These are phyloP conservation scores for Rousettus leschenaultii DNA, from an alignment of 2,113 vertebrate genomes.

Conservation along the genomic window DNA sequence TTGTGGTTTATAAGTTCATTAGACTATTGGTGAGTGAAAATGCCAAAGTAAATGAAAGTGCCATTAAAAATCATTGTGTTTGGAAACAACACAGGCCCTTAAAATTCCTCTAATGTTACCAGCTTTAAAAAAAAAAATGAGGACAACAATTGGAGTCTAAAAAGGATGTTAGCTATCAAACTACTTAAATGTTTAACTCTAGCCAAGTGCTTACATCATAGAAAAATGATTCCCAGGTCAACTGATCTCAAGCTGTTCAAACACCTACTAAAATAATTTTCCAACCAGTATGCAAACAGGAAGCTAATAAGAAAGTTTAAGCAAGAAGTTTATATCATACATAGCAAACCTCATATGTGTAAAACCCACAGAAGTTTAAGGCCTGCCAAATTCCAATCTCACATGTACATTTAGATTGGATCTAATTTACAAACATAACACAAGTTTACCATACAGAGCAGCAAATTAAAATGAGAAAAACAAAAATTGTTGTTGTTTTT, in stretches of 20 bases:
- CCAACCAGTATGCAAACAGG: slow-evolving; percentile 78
- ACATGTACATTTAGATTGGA: slow-evolving; percentile 67
- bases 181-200: slow-evolving; percentile 46
- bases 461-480: slow-evolving; percentile 35
- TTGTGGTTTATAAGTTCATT: neutral
- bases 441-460: neutral
- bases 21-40: neutral
- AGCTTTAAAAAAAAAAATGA: neutral
- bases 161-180: slow-evolving; percentile 42
- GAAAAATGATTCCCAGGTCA: slow-evolving; percentile 60
- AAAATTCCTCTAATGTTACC: neutral
- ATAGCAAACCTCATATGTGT: slow-evolving; percentile 81
- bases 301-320: slow-evolving; percentile 76
- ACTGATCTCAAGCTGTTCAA: slow-evolving; percentile 87
- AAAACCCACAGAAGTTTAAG: slow-evolving; percentile 84
- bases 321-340: slow-evolving; percentile 80
- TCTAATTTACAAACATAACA: slow-evolving; percentile 73
- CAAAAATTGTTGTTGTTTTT: slow-evolving; percentile 1
- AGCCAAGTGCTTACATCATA: slow-evolving; percentile 49
- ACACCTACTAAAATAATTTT: slow-evolving; percentile 87
- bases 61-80: neutral
- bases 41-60: neutral
- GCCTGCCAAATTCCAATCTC: slow-evolving; percentile 83
- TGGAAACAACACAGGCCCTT: neutral
- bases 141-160: neutral